phyloP scores from a whole-genome alignment of 2,797 vertebrate species.

The Phoxinus dragarum region DNA sequence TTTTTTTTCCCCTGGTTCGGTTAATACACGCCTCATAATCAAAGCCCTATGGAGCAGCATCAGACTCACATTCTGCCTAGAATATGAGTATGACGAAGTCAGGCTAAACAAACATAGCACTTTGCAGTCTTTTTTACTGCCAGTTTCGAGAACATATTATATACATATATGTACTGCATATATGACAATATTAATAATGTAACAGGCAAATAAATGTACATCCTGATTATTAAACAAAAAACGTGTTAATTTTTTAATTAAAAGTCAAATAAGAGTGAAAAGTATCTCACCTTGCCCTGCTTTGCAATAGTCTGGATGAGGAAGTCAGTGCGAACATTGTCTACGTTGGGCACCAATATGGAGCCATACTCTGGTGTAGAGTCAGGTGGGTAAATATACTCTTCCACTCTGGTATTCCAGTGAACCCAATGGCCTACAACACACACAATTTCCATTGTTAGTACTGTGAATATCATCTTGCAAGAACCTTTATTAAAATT shows the following conservation, averaged over 20 bases:
- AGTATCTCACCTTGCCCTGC: conserved; percentile 89
- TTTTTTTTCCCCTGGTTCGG: too few species aligned
- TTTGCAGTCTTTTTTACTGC: neutral
- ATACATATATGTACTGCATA: neutral
- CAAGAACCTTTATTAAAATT: conserved; percentile 8
- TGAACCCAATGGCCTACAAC: conserved; percentile 89
- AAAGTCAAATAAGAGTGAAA: neutral
- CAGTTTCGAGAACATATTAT: neutral
- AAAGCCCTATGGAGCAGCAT: too few species aligned
- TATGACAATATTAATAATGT: neutral
- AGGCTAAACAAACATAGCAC: neutral
- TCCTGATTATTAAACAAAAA: neutral
- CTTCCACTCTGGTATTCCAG: conserved; percentile 84
- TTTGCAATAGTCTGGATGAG: conserved; percentile 91
- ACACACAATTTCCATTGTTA: neutral
- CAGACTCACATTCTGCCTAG: too few species aligned
- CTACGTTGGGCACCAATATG: conserved; percentile 95
- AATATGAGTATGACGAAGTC: too few species aligned
- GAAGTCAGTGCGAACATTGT: conserved; percentile 93
- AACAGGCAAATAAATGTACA: neutral
- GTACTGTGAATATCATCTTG: neutral
- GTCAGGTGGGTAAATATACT: conserved; percentile 86
- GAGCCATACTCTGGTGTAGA: conserved; percentile 86
- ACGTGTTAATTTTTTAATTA: neutral
- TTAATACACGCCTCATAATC: too few species aligned